Evolutionary conservation across 1,140 invertebrate genomes (phyloP).

Genomic region (Ips typographus): DNA sequence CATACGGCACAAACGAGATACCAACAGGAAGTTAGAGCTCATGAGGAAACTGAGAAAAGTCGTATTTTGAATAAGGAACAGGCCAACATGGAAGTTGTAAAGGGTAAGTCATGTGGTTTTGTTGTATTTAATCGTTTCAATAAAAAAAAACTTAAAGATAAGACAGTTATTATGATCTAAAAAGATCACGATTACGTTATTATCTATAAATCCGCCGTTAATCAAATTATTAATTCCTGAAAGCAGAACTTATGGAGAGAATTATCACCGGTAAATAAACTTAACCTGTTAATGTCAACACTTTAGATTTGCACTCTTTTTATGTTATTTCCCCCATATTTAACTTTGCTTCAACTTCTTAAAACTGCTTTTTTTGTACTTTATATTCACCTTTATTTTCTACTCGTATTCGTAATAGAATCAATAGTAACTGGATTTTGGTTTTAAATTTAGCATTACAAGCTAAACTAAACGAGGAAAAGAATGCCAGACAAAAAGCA

Average conservation of each 20-base stretch:
- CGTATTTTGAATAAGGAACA: constrained; percentile 85
- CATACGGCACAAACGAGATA: constrained; percentile 84
- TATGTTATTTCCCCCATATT: not conserved
- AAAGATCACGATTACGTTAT: not conserved
- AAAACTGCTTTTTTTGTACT: no score
- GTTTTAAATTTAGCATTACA: constrained; percentile 70
- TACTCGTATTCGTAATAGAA: no score
- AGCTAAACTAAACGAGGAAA: constrained; percentile 88
- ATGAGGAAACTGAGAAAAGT: constrained; percentile 85
- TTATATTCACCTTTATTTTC: no score
- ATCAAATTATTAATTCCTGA: constrained; percentile 27
- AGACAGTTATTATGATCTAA: not conserved
- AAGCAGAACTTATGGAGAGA: constrained; percentile 45
- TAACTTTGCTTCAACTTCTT: no score
- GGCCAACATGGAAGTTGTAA: constrained; percentile 85
- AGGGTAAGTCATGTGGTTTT: constrained; percentile 60
- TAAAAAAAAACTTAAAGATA: constrained; percentile 1
- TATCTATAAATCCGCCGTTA: not conserved
- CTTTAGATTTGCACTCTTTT: not conserved
- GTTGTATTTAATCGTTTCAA: constrained; percentile 10
- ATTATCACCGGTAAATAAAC: constrained; percentile 41
- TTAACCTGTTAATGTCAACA: not conserved
- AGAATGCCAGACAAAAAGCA: constrained; percentile 76
- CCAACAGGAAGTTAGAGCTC: constrained; percentile 85
- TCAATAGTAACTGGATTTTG: no score